phyloP scores from a whole-genome alignment of 1,140 invertebrate genomes.

The Adoxophyes honmai region DNA sequence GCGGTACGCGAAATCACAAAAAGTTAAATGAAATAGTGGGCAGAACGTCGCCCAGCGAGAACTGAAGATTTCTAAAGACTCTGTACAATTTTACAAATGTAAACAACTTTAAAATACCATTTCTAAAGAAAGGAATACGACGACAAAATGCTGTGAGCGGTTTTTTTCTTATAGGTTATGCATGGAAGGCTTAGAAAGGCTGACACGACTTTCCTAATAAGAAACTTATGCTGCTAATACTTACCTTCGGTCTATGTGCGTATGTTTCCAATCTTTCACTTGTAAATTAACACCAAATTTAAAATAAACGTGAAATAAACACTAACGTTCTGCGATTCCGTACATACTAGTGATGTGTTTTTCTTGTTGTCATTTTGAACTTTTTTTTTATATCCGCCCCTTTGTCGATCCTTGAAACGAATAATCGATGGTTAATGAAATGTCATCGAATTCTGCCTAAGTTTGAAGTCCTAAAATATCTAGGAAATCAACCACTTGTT shows the following conservation, averaged over 20 bases:
- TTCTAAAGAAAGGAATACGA: neutral
- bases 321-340: constrained; percentile 50
- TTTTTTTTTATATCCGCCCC: neutral
- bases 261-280: constrained; percentile 48
- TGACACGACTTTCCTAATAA: neutral
- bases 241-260: constrained; percentile 36
- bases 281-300: constrained; percentile 68
- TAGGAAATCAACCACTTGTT: no score
- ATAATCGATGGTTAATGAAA: neutral
- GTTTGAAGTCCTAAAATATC: no score
- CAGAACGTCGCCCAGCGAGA: neutral
- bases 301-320: constrained; percentile 61
- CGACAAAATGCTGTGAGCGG: constrained; percentile 3
- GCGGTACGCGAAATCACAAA: neutral
- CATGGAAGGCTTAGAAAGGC: neutral
- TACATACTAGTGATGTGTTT: constrained; percentile 36
- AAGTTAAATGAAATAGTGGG: constrained; percentile 9
- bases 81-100: neutral
- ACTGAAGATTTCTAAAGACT: neutral
- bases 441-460: no score
- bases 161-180: constrained; percentile 15
- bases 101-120: neutral
- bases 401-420: neutral
- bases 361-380: constrained; percentile 12
- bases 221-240: constrained; percentile 22